Percentiles rank a stretch among this genome's conserved stretches.
Conservation (phyloP, 2,113 vertebrate genomes). For the Zingel zingel region DNA sequence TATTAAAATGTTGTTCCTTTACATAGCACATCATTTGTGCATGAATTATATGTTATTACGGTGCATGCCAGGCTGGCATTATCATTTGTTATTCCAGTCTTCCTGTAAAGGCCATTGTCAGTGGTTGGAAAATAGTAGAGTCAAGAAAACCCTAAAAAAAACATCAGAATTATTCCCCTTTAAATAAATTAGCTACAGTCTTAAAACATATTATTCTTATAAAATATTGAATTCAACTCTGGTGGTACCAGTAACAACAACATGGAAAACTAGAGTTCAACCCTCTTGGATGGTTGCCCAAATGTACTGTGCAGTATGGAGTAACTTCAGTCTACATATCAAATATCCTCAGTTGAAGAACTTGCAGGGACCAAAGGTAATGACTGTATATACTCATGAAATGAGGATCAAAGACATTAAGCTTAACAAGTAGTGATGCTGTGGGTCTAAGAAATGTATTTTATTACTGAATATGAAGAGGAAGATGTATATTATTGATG, state of each 20-base stretch:
- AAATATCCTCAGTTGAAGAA: conserved; percentile 1
- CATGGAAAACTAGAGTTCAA: not conserved
- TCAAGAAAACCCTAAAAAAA: not conserved
- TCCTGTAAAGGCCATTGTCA: not conserved
- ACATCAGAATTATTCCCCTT: not conserved
- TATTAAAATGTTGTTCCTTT: not conserved
- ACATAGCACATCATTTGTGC: not conserved
- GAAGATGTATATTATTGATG: not conserved
- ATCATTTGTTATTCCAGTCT: not conserved
- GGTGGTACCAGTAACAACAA: not conserved
- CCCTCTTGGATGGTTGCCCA: not conserved
- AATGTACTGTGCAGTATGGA: not conserved
- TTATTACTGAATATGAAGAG: not conserved
- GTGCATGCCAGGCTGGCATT: not conserved
- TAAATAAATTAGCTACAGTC: not conserved
- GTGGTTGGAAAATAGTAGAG: not conserved
- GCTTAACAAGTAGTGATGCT: not conserved
- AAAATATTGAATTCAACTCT: not conserved
- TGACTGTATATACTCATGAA: not conserved
- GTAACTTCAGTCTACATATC: not conserved
- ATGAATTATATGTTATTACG: conserved; percentile 4
- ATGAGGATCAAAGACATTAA: conserved; percentile 22
- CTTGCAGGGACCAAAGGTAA: not conserved
- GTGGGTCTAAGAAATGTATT: not conserved
- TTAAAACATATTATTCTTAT: not conserved